Evolutionary conservation across 64 coral and sea anemone genomes (phyloP), one percentile per base, ranked within the genome.

Genomic region (Dendrophyllia cribrosa): DNA sequence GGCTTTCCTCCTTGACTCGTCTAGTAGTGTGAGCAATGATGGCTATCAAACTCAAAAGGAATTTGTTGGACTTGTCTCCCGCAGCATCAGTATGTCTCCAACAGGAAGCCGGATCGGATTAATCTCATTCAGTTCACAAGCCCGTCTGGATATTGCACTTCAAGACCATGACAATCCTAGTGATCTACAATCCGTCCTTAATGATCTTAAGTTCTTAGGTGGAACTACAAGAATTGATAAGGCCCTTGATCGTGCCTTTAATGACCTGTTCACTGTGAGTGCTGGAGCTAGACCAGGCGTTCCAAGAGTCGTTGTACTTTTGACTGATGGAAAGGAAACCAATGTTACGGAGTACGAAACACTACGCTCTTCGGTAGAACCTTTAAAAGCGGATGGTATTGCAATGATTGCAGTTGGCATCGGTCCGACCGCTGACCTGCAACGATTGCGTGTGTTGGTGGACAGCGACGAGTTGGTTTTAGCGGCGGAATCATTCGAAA

Each of bases 381-480:
- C 86, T 49, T 71, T 87, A 21, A 91, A 85, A 22, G 68, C 50
- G 25, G 48, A 88, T 9, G 96, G 90, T 48, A 86, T 98, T 51
- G 48, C 68, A 7, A 72, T 98, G 25, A 90, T 95, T 17, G 90
- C 79, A 1, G 96, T 98, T 0, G 93, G 93, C 45, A 59, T 98
- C 26, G 96, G 96, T 0, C 44, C 10, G 2, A 60, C 72, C 4
- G 86, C 89, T 14, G 70, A 95, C 6, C 65, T 77, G 19, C 63
- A 92, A n/a, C 78, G 95, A 45, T 44, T 98, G 65, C 86, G 75
- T n/a, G 47, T 81, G 22, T 81, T 98, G 51, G 96, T 92, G 9
- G 86, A 80, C 13, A 79, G 51, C 45, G 93, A 98, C 5, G 87
- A 90, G 21, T 56, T 95, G 83, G 15, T 98, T 34, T 87, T 90